phyloP scores from a whole-genome alignment of 2,888 invertebrate species.

The Macrosoma leucophasiata region DNA sequence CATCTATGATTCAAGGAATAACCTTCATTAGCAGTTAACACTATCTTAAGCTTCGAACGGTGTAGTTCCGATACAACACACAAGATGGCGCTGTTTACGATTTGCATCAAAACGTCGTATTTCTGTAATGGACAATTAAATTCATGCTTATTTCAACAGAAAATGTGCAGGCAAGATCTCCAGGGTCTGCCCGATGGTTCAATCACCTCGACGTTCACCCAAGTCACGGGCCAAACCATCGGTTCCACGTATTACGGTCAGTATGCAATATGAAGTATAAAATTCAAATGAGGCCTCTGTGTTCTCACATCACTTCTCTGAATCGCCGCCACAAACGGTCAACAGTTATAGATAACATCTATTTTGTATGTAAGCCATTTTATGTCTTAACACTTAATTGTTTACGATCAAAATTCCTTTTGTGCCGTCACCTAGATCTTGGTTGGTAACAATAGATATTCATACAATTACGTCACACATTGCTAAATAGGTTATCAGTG shows the following conservation, averaged over 20 bases:
- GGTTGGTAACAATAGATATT: too few species aligned
- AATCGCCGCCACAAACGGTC: constrained; percentile 18
- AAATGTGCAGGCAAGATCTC: constrained; percentile 64
- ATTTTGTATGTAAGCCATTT: background rate
- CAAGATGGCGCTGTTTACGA: constrained; percentile 40
- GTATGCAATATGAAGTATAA: constrained; percentile 52
- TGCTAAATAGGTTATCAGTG: too few species aligned
- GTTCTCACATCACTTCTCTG: constrained; percentile 30
- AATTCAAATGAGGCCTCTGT: constrained; percentile 28
- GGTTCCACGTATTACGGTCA: constrained; percentile 68
- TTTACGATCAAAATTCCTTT: too few species aligned
- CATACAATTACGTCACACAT: too few species aligned
- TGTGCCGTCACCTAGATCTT: too few species aligned
- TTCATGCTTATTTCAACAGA: constrained; percentile 42
- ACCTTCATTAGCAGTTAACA: constrained; percentile 21
- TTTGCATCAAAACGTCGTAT: constrained; percentile 4
- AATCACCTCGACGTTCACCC: constrained; percentile 46
- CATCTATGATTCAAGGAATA: constrained; percentile 14
- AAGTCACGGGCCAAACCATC: constrained; percentile 52
- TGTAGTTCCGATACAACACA: constrained; percentile 13
- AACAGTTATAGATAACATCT: constrained; percentile 26
- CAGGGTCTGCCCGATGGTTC: constrained; percentile 46
- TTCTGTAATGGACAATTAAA: constrained; percentile 19
- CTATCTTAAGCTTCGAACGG: too few species aligned
- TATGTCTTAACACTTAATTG: constrained; percentile 5